These are phyloP conservation scores for Nematolebias whitei DNA, from an alignment of 2,113 vertebrate genomes.

Conservation along the genomic window DNA sequence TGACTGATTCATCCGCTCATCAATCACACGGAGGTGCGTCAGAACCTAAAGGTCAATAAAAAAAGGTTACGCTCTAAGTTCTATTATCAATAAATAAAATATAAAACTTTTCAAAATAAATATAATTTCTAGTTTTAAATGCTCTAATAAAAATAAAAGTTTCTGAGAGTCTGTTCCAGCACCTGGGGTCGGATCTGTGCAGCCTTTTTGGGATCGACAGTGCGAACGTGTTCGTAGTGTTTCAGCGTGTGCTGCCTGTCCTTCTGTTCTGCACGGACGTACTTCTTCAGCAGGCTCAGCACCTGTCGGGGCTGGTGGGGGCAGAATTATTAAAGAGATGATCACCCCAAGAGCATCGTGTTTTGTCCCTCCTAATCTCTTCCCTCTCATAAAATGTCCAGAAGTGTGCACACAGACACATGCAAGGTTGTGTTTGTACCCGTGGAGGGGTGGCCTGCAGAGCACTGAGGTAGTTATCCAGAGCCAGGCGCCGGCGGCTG, in stretches of 20 bases:
- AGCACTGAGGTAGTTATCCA: constrained; percentile 93
- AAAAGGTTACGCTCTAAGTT: not conserved
- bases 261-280: constrained; percentile 93
- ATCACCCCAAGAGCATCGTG: not conserved
- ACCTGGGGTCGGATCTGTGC: constrained; percentile 97
- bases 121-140: too few species aligned
- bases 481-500: constrained; percentile 87
- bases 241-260: constrained; percentile 93
- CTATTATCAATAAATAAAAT: not conserved
- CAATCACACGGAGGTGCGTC: constrained; percentile 96
- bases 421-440: constrained; percentile 67
- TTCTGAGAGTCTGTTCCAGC: too few species aligned
- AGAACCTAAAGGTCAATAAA: constrained; percentile 82
- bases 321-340: not conserved
- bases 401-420: too few species aligned
- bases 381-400: too few species aligned
- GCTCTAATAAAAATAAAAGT: not conserved
- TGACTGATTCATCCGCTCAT: constrained; percentile 98
- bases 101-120: not conserved
- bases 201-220: constrained; percentile 94
- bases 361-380: too few species aligned
- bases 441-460: constrained; percentile 89
- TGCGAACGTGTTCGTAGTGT: constrained; percentile 92
- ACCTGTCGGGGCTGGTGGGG: constrained; percentile 87
- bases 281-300: constrained; percentile 89